These are phyloP conservation scores for Bucco capensis DNA, from an alignment of 2,113 vertebrate genomes.

Conservation along the genomic window DNA sequence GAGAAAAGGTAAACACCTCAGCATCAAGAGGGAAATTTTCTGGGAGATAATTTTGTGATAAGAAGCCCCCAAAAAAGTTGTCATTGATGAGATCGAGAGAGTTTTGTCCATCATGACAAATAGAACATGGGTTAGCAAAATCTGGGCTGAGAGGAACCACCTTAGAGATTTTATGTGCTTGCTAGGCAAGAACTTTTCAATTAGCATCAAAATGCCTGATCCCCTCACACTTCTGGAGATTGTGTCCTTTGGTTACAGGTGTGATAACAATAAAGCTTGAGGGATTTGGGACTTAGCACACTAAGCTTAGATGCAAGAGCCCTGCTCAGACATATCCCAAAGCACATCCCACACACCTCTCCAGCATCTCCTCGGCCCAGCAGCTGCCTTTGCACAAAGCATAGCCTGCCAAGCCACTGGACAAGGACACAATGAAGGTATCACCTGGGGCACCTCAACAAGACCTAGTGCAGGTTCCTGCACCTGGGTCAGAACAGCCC, in stretches of 20 bases:
- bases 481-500: no score
- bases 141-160: not conserved
- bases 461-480: no score
- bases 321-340: not conserved
- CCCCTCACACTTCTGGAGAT: not conserved
- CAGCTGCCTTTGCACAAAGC: fast-evolving
- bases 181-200: not conserved
- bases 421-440: fast-evolving
- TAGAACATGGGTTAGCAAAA: not conserved
- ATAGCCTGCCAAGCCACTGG: not conserved
- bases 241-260: not conserved
- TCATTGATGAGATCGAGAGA: not conserved
- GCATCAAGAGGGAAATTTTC: not conserved
- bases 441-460: not conserved
- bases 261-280: not conserved
- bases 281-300: not conserved
- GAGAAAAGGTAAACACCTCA: not conserved
- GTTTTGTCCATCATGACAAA: not conserved
- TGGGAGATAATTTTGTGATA: not conserved
- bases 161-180: not conserved
- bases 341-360: not conserved
- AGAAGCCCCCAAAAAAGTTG: not conserved
- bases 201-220: not conserved
- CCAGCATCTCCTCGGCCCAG: not conserved
- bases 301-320: not conserved